phyloP scores from a whole-genome alignment of 2,113 vertebrate species.

The Gadus chalcogrammus region DNA sequence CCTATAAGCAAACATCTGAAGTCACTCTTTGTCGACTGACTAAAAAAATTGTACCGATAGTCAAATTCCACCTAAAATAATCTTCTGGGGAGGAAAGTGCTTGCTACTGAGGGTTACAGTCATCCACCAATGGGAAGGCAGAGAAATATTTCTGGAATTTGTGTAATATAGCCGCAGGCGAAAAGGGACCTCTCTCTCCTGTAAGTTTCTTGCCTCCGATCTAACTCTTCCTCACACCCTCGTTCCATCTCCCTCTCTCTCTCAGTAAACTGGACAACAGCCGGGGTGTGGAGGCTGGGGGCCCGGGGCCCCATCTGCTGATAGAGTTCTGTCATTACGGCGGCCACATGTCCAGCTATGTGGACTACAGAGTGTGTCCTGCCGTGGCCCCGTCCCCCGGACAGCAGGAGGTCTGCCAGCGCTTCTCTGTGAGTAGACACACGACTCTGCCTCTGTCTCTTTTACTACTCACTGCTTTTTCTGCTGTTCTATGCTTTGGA shows the following conservation, averaged over 20 bases:
- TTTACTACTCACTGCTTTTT: too few species aligned
- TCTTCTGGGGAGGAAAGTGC: neutral
- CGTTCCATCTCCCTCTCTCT: neutral
- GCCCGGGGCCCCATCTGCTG: conserved; percentile 23
- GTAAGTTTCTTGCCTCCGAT: neutral
- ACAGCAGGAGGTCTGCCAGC: conserved; percentile 50
- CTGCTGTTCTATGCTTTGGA: too few species aligned
- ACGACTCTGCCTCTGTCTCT: too few species aligned
- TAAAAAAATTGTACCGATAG: too few species aligned
- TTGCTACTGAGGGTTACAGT: too few species aligned
- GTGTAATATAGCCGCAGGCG: too few species aligned
- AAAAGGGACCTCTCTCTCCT: neutral
- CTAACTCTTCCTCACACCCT: neutral
- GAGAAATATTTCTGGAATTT: too few species aligned
- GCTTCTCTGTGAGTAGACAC: conserved; percentile 57
- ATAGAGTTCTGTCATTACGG: conserved; percentile 62
- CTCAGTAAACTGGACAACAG: conserved; percentile 61
- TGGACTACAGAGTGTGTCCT: conserved; percentile 61
- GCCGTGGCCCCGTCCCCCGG: conserved; percentile 25
- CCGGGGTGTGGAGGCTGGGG: conserved; percentile 33
- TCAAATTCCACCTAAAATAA: neutral
- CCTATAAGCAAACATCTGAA: too few species aligned
- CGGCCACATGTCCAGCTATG: conserved; percentile 58
- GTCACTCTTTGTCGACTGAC: neutral
- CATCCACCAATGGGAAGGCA: too few species aligned